Conservation (phyloP, 1,140 invertebrate genomes). For the Bombus waltoni region DNA sequence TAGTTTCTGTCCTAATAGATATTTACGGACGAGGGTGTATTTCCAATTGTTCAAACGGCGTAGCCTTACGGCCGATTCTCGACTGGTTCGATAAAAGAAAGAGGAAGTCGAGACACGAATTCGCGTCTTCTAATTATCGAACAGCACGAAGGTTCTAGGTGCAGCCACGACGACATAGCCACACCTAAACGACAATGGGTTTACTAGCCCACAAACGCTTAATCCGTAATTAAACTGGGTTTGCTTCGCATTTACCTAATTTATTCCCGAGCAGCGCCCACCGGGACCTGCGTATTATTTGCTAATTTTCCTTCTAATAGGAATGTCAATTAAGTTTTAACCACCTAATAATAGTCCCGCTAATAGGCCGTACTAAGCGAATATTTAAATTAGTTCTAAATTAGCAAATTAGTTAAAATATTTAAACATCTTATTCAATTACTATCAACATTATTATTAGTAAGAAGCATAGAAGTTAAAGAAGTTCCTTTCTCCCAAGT, state of each 20-base stretch:
- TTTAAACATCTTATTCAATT: not conserved
- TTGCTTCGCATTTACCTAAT: constrained; percentile 37
- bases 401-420: not conserved
- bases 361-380: not conserved
- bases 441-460: too few species aligned
- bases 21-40: too few species aligned
- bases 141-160: constrained; percentile 40
- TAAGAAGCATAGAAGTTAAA: too few species aligned
- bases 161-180: constrained; percentile 30
- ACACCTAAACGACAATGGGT: constrained; percentile 14
- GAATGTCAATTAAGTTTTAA: not conserved
- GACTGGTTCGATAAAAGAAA: not conserved
- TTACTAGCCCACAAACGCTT: constrained; percentile 8
- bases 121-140: constrained; percentile 36
- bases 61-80: not conserved
- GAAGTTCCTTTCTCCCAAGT: too few species aligned
- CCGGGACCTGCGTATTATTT: not conserved
- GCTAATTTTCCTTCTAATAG: not conserved
- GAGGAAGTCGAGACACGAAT: constrained; percentile 3
- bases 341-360: not conserved
- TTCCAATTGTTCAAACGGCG: not conserved
- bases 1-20: not conserved
- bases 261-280: not conserved
- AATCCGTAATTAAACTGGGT: constrained; percentile 25
- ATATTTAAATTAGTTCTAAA: not conserved